Conservation (phyloP, 2,888 invertebrate genomes). For the Trichogramma dendrolimi region DNA sequence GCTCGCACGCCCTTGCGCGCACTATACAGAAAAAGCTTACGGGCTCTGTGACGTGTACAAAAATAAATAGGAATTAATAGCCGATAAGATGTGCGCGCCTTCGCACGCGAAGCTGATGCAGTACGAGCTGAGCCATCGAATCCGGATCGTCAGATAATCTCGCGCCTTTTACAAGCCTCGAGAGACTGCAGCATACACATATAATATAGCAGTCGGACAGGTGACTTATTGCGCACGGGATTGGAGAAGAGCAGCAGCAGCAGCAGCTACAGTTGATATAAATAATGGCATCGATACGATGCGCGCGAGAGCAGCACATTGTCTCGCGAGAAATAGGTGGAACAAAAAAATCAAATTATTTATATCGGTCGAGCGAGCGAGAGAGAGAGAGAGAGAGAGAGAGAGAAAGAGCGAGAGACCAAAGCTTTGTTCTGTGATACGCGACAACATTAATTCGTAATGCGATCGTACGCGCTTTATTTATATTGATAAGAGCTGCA, state of each 20-base stretch:
- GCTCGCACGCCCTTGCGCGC: not conserved
- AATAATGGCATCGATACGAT: constrained; percentile 36
- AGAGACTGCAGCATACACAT: constrained; percentile 7
- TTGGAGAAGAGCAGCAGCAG: too few species aligned
- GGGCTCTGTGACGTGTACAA: constrained; percentile 30
- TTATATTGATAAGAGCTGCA: constrained; percentile 11
- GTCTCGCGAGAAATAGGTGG: not conserved
- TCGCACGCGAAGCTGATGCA: constrained; percentile 17
- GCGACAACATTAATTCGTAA: constrained; percentile 27
- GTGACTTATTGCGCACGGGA: constrained; percentile 44
- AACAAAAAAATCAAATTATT: constrained; percentile 26
- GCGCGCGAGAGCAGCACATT: constrained; percentile 8
- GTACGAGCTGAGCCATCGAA: constrained; percentile 40
- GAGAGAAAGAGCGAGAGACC: too few species aligned
- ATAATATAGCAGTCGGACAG: constrained; percentile 38
- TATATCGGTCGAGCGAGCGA: not conserved
- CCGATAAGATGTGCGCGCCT: constrained; percentile 36
- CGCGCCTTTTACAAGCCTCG: constrained; percentile 3
- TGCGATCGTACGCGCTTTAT: constrained; percentile 16
- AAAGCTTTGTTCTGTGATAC: not conserved
- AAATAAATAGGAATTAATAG: constrained; percentile 41
- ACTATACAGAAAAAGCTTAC: constrained; percentile 26
- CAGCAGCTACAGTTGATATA: constrained; percentile 26
- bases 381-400: too few species aligned
- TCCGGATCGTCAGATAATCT: constrained; percentile 46